Conservation (phyloP, 2,888 invertebrate genomes). For the Willowsia nigromaculata region DNA sequence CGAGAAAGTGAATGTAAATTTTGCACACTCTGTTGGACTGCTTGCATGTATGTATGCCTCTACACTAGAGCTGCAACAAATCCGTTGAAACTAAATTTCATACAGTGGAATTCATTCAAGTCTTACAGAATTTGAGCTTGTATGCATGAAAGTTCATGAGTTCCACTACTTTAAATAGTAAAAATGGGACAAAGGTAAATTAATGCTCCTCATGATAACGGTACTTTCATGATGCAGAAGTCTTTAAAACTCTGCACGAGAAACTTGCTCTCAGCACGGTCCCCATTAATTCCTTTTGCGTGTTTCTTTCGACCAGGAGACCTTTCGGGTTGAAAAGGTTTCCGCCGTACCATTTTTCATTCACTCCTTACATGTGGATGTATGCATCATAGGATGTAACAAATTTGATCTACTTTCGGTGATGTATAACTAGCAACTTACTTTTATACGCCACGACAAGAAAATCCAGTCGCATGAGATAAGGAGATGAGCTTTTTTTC, state of each 20-base stretch:
- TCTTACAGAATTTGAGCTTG: too few relatives aligned
- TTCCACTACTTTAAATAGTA: background rate
- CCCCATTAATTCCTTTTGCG: slow-evolving; percentile 35
- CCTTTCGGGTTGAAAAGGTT: slow-evolving; percentile 43
- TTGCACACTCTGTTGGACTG: background rate
- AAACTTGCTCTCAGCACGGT: background rate
- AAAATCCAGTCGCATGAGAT: background rate
- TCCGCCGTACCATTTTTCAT: slow-evolving; percentile 44
- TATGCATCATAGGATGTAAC: background rate
- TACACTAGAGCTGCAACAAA: too few relatives aligned
- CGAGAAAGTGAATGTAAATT: background rate
- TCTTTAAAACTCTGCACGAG: slow-evolving; percentile 20
- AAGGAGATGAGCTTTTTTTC: too few relatives aligned
- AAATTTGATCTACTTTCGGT: background rate
- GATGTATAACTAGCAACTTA: background rate
- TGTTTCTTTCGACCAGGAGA: slow-evolving; percentile 19
- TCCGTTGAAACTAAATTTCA: too few relatives aligned
- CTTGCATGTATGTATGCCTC: too few relatives aligned
- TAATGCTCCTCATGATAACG: background rate
- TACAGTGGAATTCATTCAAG: too few relatives aligned
- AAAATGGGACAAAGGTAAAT: background rate
- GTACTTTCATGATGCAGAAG: background rate
- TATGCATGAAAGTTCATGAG: too few relatives aligned
- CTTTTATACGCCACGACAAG: background rate
- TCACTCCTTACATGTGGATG: too few relatives aligned